These are phyloP conservation scores for Craterocephalus amniculus DNA, from an alignment of 2,797 vertebrate species.

Conservation along the genomic window DNA sequence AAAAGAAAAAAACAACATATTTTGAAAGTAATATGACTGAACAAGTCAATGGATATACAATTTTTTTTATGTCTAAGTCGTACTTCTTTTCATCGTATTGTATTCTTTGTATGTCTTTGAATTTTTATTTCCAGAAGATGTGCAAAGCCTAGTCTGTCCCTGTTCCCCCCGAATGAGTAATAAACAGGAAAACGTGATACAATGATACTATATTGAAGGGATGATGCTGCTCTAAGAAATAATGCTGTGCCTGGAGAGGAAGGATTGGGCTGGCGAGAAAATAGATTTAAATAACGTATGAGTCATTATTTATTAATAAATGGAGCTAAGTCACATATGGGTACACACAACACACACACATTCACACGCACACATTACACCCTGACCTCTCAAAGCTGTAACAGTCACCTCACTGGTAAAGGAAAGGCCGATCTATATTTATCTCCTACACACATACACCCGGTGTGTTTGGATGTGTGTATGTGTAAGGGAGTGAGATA, in stretches of 20 bases:
- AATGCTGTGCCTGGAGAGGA: slow-evolving; percentile 24
- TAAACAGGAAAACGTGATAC: neutral
- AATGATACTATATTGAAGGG: neutral
- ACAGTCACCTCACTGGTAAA: slow-evolving; percentile 45
- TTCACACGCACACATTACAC: slow-evolving; percentile 26
- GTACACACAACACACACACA: slow-evolving; percentile 8
- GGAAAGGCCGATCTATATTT: slow-evolving; percentile 59
- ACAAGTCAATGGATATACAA: no score
- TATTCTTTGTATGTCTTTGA: no score
- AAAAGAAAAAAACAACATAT: neutral
- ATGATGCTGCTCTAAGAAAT: slow-evolving; percentile 14
- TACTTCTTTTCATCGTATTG: no score
- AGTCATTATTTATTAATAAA: slow-evolving; percentile 74
- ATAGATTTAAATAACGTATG: slow-evolving; percentile 74
- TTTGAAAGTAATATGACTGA: neutral
- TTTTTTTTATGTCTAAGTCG: neutral
- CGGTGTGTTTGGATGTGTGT: slow-evolving; percentile 9
- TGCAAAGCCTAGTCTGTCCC: neutral
- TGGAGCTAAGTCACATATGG: slow-evolving; percentile 23
- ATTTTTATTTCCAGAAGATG: neutral
- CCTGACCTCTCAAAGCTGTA: slow-evolving; percentile 58
- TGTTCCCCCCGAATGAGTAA: neutral
- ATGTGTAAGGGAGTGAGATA: slow-evolving; percentile 13
- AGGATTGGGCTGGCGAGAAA: slow-evolving; percentile 62
- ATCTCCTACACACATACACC: slow-evolving; percentile 38